Percentiles rank a stretch among this genome's conserved stretches.
These are phyloP conservation scores for Bombus impatiens DNA, from an alignment of 1,140 invertebrate genomes.

Conservation along the genomic window DNA sequence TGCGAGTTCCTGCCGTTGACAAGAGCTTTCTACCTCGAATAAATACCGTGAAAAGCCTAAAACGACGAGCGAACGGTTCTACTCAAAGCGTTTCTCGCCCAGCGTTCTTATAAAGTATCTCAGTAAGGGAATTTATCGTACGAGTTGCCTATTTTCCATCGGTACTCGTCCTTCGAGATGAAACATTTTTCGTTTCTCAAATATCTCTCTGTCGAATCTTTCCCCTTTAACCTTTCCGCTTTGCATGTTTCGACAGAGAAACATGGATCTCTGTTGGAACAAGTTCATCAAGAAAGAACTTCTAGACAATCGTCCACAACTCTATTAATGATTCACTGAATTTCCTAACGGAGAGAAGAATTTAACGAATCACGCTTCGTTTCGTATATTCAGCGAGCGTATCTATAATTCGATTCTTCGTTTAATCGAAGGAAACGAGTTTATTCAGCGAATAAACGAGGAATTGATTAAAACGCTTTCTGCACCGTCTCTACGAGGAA, in stretches of 20 bases:
- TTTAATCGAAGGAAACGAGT: neutral
- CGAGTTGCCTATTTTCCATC: too few species aligned
- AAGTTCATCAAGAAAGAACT: neutral
- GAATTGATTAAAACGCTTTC: slow-evolving; percentile 15
- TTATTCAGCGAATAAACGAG: neutral
- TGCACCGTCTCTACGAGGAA: neutral
- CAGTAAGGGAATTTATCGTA: too few species aligned
- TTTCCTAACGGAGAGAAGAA: neutral
- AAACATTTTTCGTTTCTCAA: neutral
- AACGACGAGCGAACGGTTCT: neutral
- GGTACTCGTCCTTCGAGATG: neutral
- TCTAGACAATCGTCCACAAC: neutral
- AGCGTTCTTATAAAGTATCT: too few species aligned
- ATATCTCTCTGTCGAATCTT: neutral
- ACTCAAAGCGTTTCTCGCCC: too few species aligned
- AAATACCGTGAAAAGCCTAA: neutral
- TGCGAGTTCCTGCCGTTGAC: neutral
- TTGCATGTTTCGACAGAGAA: neutral
- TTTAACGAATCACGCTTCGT: neutral
- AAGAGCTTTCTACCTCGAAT: neutral
- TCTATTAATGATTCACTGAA: neutral
- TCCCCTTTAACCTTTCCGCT: neutral
- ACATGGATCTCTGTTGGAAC: neutral
- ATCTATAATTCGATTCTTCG: neutral
- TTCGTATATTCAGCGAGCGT: too few species aligned